phyloP scores from a whole-genome alignment of 1,140 invertebrate species.

The Oreohelix idahoensis region DNA sequence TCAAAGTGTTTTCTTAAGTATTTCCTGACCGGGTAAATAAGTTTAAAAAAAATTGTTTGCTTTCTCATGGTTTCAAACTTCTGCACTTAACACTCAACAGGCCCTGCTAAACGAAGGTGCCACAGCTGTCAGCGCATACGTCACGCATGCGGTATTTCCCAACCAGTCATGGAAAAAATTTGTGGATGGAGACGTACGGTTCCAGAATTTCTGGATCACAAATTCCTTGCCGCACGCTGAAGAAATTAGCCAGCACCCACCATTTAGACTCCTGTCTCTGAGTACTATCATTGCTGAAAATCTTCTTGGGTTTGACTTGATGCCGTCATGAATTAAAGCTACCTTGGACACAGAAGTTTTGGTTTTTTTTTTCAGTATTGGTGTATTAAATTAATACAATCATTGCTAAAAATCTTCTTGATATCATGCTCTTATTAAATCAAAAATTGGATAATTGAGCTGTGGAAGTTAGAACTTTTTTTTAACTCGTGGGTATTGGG shows the following conservation, averaged over 20 bases:
- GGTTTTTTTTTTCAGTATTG: no score
- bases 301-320: slow-evolving; percentile 70
- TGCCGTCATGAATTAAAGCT: slow-evolving; percentile 27
- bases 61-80: no score
- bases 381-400: no score
- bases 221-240: slow-evolving; percentile 70
- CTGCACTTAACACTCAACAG: slow-evolving; percentile 44
- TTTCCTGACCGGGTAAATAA: no score
- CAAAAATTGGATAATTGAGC: no score
- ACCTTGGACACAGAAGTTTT: no score
- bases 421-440: no score
- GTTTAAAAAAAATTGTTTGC: no score
- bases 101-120: slow-evolving; percentile 67
- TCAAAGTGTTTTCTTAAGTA: no score
- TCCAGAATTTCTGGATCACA: slow-evolving; percentile 72
- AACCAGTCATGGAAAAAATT: slow-evolving; percentile 71
- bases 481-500: no score
- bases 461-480: no score
- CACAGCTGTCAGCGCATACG: slow-evolving; percentile 67
- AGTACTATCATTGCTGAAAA: slow-evolving; percentile 67
- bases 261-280: slow-evolving; percentile 70
- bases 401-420: no score
- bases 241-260: slow-evolving; percentile 64
- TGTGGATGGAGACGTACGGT: slow-evolving; percentile 54
- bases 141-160: slow-evolving; percentile 73